Evolutionary conservation across 2,797 vertebrate genomes (phyloP), one percentile per base, ranked within the genome.

Genomic region (Yasuhikotakia modesta): DNA sequence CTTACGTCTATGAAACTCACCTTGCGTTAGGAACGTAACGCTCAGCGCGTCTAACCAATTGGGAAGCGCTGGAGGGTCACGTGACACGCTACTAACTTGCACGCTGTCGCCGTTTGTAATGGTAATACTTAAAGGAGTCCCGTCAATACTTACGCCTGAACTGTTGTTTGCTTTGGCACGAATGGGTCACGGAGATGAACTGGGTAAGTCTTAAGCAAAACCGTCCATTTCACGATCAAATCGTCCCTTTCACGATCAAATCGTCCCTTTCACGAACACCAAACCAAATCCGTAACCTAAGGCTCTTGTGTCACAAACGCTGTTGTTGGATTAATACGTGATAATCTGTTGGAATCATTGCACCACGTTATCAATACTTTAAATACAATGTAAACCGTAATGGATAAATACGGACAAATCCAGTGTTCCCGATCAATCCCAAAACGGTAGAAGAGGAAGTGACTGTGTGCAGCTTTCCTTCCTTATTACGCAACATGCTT

Each of bases 181-280:
- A 76, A 94, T 94, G 94, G 94, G 94, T 11, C 95, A 94, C 17
- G 93, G 93, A 27, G 94, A 95, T 80, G 91, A 93, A 74, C 70
- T 93, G 70, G 93, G 93, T 93, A 90, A 86, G 84, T 53, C 57
- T 16, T 50, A 43, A 43, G 10, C 71, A 65, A 69, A 58, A 63
- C 39, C 63, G n/a, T n/a, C n/a, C n/a, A n/a, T n/a, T n/a, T n/a
- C n/a, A n/a, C n/a, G n/a, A n/a, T n/a, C n/a, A n/a, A n/a, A 32
- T 32, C 2, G n/a, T 39, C n/a, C 4, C 8, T n/a, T 24, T 48
- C 32, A 30, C n/a, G 13, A 58, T 64, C 43, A 63, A 14, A 45
- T n/a, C 2, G n/a, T 39, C 5, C 8, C 10, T 19, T 24, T 30
- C 60, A 39, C 21, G 19, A 63, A 27, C n/a, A 22, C 16, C 21